Percentiles rank a stretch among this genome's conserved stretches.
These are phyloP conservation scores for Megaustenia siamemsis DNA, from an alignment of 2,888 invertebrate species.

Conservation along the genomic window DNA sequence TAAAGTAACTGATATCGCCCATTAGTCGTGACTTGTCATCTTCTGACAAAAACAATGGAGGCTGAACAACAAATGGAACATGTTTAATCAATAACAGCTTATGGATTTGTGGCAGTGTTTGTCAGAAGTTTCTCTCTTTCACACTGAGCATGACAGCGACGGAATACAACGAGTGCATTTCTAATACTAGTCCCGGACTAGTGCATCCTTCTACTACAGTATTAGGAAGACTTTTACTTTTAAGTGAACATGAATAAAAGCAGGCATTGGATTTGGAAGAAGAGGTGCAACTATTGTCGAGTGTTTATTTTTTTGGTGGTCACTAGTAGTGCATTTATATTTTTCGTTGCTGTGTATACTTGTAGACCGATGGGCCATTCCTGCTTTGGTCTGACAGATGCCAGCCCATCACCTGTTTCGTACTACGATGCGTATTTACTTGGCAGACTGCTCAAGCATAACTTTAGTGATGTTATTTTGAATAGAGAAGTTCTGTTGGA, in stretches of 20 bases:
- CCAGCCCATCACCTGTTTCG: slow-evolving; percentile 2
- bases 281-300: slow-evolving; percentile 16
- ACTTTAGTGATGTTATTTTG: slow-evolving; percentile 30
- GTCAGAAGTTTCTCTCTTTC: no score
- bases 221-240: background rate
- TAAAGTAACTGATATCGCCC: background rate
- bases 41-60: slow-evolving; percentile 31
- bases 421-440: slow-evolving; percentile 17
- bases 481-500: slow-evolving; percentile 63
- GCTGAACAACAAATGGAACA: background rate
- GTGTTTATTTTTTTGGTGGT: slow-evolving; percentile 23
- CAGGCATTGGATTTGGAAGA: background rate
- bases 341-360: slow-evolving; percentile 34
- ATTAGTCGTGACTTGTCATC: background rate
- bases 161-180: background rate
- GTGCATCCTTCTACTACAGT: background rate
- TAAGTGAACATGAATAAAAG: slow-evolving; percentile 12
- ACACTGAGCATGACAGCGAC: slow-evolving; percentile 8
- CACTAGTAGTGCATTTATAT: slow-evolving; percentile 10
- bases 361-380: slow-evolving; percentile 15
- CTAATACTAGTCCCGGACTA: background rate
- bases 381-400: slow-evolving; percentile 19
- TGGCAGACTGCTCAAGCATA: slow-evolving; percentile 18
- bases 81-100: slow-evolving; percentile 2
- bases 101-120: background rate